Conservation (phyloP, 2,113 vertebrate species). For the Siniperca chuatsi region DNA sequence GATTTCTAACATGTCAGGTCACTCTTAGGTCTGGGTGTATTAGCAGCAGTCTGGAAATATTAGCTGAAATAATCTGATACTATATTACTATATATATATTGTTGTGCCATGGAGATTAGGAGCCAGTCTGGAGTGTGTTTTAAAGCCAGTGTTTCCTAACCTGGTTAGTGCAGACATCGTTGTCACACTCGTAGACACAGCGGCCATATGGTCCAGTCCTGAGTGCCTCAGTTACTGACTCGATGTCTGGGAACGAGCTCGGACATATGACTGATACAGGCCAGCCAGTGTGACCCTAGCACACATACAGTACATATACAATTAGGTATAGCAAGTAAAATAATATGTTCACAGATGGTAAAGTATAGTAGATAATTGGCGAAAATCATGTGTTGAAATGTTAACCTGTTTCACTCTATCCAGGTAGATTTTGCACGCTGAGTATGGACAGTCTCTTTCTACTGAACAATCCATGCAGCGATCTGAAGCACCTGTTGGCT, state of each 20-base stretch:
- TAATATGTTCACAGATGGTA: not conserved
- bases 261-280: slow-evolving; percentile 86
- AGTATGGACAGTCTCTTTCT: slow-evolving; percentile 85
- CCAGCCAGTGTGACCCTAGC: slow-evolving; percentile 83
- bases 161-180: slow-evolving; percentile 90
- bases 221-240: slow-evolving; percentile 85
- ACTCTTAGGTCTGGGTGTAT: no score
- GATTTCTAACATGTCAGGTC: no score
- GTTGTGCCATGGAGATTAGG: not conserved
- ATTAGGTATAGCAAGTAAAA: not conserved
- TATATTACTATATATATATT: not conserved
- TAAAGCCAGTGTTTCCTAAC: slow-evolving; percentile 60
- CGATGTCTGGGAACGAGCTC: slow-evolving; percentile 83
- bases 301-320: not conserved
- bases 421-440: slow-evolving; percentile 88
- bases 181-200: slow-evolving; percentile 90
- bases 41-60: not conserved
- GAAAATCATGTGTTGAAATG: not conserved
- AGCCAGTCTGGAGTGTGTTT: not conserved
- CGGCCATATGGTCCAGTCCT: slow-evolving; percentile 86
- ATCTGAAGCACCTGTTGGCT: slow-evolving; percentile 84
- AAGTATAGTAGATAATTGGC: not conserved
- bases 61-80: not conserved
- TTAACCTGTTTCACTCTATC: slow-evolving; percentile 81
- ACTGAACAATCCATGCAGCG: slow-evolving; percentile 86